Percentiles rank a stretch among this genome's conserved stretches.
Evolutionary conservation across 2,888 invertebrate species (phyloP).

Genomic region (Polyommatus iphigenia): DNA sequence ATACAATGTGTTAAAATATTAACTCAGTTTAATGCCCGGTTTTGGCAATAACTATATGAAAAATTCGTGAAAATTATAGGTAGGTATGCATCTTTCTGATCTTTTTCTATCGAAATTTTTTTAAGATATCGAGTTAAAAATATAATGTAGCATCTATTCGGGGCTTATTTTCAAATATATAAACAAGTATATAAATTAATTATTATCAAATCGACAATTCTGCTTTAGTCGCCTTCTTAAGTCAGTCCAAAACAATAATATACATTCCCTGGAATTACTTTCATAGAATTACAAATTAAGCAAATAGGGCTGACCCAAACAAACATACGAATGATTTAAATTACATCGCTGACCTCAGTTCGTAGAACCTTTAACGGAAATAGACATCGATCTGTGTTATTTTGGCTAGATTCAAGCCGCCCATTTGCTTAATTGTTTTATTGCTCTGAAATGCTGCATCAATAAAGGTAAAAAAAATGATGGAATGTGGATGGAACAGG

Average conservation of each 20-base stretch:
- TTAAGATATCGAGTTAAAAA: no score
- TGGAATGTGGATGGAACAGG: no score
- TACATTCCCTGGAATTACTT: neutral
- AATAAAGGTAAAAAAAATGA: neutral
- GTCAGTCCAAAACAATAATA: neutral
- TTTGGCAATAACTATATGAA: no score
- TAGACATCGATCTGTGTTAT: conserved; percentile 16
- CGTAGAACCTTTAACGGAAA: conserved; percentile 19
- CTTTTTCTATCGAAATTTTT: no score
- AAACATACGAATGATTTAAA: neutral
- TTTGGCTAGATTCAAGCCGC: neutral
- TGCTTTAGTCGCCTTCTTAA: neutral
- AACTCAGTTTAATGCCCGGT: no score
- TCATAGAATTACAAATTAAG: neutral
- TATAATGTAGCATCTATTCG: no score
- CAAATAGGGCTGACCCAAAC: neutral
- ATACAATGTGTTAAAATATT: no score
- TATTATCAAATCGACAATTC: no score
- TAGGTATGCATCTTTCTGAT: no score
- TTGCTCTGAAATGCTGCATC: neutral
- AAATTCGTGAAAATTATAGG: no score
- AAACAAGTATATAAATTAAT: no score
- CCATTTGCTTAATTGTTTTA: neutral
- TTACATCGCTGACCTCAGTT: conserved; percentile 4
- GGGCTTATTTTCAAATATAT: no score